Evolutionary conservation across 2,888 invertebrate genomes (phyloP).

Genomic region (Dichetophora obliterata): DNA sequence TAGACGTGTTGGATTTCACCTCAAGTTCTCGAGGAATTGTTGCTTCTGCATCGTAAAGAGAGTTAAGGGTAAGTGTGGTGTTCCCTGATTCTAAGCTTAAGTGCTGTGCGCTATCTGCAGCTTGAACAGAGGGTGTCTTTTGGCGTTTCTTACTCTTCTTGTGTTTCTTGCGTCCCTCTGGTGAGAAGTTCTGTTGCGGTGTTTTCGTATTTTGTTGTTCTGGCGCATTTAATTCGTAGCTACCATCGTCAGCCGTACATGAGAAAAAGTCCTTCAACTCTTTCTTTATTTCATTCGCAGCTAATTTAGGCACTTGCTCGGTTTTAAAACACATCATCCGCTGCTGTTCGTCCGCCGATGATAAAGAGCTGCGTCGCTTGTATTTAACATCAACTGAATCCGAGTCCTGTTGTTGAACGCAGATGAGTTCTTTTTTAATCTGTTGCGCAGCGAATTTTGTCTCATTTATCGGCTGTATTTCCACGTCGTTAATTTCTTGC

Average conservation of each 20-base stretch:
- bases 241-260: conserved; percentile 39
- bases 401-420: conserved; percentile 27
- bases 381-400: conserved; percentile 55
- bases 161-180: conserved; percentile 79
- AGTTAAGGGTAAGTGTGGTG: conserved; percentile 16
- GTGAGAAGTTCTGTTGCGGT: conserved; percentile 66
- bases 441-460: conserved; percentile 73
- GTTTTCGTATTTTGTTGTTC: conserved; percentile 32
- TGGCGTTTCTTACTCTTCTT: conserved; percentile 88
- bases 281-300: conserved; percentile 60
- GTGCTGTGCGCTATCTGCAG: conserved; percentile 31
- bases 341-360: conserved; percentile 68
- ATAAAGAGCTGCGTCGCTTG: conserved; percentile 63
- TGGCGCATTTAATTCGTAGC: conserved; percentile 49
- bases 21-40: not conserved
- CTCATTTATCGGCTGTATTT: conserved; percentile 45
- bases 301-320: conserved; percentile 40
- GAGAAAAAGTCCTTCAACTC: conserved; percentile 59
- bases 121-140: conserved; percentile 71
- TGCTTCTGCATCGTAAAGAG: not conserved
- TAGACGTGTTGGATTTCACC: not conserved
- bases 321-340: conserved; percentile 38
- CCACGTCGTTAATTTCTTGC: conserved; percentile 48
- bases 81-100: conserved; percentile 26
- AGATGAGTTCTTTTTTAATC: conserved; percentile 73